Evolutionary conservation across 1,140 invertebrate genomes (phyloP).

Genomic region (Ephestia elutella): DNA sequence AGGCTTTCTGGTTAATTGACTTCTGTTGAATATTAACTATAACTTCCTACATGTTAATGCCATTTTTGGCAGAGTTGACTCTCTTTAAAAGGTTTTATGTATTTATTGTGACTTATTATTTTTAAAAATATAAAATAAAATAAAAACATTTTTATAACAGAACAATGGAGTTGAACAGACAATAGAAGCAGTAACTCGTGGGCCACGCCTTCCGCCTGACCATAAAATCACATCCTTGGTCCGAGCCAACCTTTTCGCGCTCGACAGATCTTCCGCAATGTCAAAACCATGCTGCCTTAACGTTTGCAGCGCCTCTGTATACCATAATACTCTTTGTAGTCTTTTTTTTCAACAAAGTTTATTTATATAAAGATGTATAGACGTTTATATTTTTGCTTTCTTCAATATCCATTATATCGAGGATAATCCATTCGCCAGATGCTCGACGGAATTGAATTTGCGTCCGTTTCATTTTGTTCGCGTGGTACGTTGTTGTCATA

Average conservation of each 20-base stretch:
- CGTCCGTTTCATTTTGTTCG: neutral
- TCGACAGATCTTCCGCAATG: slow-evolving; percentile 1
- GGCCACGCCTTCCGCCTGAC: neutral
- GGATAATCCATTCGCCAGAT: neutral
- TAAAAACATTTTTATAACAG: neutral
- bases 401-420: neutral
- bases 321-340: neutral
- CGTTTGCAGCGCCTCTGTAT: too few relatives aligned
- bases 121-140: too few relatives aligned
- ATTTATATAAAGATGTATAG: neutral
- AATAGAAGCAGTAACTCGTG: slow-evolving; percentile 2
- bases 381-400: neutral
- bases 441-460: neutral
- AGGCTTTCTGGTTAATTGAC: neutral
- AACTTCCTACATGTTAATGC: neutral
- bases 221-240: neutral
- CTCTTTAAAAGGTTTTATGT: too few relatives aligned
- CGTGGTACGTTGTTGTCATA: neutral
- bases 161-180: neutral
- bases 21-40: neutral
- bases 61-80: neutral
- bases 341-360: neutral
- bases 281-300: neutral
- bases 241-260: neutral
- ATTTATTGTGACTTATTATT: too few relatives aligned